Evolutionary conservation across 2,797 vertebrate species (phyloP), one percentile per base, ranked within the genome.

Genomic region (Spinibarbus caldwelli): DNA sequence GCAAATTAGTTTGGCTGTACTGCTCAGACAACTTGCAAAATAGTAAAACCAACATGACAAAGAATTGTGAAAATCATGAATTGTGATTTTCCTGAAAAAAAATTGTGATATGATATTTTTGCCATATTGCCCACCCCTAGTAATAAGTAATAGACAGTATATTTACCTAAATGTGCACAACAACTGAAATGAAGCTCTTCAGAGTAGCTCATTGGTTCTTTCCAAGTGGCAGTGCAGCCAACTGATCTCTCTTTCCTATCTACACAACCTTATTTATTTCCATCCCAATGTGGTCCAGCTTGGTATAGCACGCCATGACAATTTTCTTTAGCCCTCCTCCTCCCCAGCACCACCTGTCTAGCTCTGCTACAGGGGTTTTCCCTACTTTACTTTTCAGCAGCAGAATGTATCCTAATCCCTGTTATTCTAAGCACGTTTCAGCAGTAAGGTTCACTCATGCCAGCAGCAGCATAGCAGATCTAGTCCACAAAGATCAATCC

Each of bases 321-420:
- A 34, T 34, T 21, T 75, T 34, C 47, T 34, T 54, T 36, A 76
- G 47, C 11, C 21, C 6, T 75, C 43, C 71, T 49, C 75, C 34
- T 36, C 73, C 23, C 52, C 52, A 57, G 52, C 52, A 59, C 34
- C 34, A 57, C 75, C 34, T 77, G 73, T 77, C 49, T 77, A 77
- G 49, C 38, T 57, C 31, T n/a, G 9, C 29, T 52, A 0, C 4
- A 1, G 21, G 17, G 21, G 6, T 57, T 77, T 14, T 41, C 26
- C 45, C 9, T 36, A 54, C 31, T 76, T 76, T 76, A 76, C 31
- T 11, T 23, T 36, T n/a, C n/a, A n/a, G n/a, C n/a, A n/a, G 19
- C 47, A 52, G 5, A 21, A 12, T 4, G 2, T 49, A 34, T 52
- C 29, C 29, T 34, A 23, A 38, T 57, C 34, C 34, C 21, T 57